phyloP scores from a whole-genome alignment of 1,140 invertebrate genomes.

The Calliopsis andreniformis region DNA sequence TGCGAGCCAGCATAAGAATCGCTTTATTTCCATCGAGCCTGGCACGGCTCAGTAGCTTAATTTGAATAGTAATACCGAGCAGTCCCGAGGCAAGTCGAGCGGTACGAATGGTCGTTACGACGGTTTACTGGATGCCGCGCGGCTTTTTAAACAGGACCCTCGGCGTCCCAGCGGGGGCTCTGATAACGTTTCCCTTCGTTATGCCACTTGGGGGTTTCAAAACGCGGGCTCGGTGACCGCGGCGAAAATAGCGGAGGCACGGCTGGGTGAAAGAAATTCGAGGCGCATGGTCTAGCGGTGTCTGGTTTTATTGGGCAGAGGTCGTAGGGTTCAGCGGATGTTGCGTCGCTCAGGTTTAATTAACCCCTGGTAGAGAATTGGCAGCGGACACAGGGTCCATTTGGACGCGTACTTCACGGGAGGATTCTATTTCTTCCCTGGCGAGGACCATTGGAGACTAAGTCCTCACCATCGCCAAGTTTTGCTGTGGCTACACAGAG shows the following conservation, averaged over 20 bases:
- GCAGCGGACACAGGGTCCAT: too few relatives aligned
- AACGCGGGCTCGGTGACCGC: conserved; percentile 37
- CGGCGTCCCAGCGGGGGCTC: conserved; percentile 47
- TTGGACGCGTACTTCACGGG: too few relatives aligned
- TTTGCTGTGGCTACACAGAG: too few relatives aligned
- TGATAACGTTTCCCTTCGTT: conserved; percentile 45
- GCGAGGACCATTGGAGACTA: too few relatives aligned
- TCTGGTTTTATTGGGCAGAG: too few relatives aligned
- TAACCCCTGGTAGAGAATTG: too few relatives aligned
- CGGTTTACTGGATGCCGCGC: conserved; percentile 36
- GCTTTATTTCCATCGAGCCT: neutral
- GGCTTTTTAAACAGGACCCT: conserved; percentile 48
- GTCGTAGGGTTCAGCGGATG: too few relatives aligned
- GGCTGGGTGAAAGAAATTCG: neutral
- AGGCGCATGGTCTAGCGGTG: too few relatives aligned
- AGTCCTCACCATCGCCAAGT: too few relatives aligned
- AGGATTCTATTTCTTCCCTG: too few relatives aligned
- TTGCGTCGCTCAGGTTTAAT: too few relatives aligned
- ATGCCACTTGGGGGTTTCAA: conserved; percentile 37
- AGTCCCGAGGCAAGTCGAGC: conserved; percentile 21
- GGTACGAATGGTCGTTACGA: neutral
- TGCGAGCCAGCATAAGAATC: conserved; percentile 10
- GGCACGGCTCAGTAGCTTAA: conserved; percentile 9
- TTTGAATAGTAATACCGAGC: conserved; percentile 44
- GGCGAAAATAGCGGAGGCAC: neutral